Evolutionary conservation across 2,113 vertebrate species (phyloP), one percentile per base, ranked within the genome.

Genomic region (Litocranius walleri): DNA sequence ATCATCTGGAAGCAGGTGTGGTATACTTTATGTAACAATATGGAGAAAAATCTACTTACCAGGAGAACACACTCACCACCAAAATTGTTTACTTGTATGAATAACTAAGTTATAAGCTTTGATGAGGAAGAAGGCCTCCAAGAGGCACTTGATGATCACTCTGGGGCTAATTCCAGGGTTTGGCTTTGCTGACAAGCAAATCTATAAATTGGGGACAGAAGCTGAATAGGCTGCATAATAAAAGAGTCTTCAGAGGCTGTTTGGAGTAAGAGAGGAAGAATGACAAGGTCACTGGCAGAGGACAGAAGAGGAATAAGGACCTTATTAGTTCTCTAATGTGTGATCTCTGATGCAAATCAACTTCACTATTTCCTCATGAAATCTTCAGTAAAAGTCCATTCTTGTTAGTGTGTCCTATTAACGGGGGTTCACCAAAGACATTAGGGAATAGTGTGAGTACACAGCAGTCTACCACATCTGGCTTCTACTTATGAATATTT

Each of bases 341-440:
- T 86, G 61, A 59, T 78, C 56, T 96, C 10, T 40, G n/a, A 29
- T 92, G 11, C 43, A 97, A 85, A 90, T 89, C 54, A 88, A 19
- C 40, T 80, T 88, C 48, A 56, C 62, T 50, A 16, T 80, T 93
- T 94, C 87, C 77, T 92, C 52, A 36, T 88, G 54, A 97, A 97
- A 95, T 71, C 88, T 36, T 90, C 88, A 95, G 67, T 80, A 85
- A 92, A 90, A 45, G 36, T 71, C 29, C 36, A 78, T 40, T 88
- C 50, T 91, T 84, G 6, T 85, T 92, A 61, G 45, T 57, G 43
- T 57, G 56, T 87, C 62, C 84, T 57, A 13, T n/a, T 95, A 81
- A 40, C 30, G 3, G 33, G 57, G 29, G 4, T 78, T 52, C 84
- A 80, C 57, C 82, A 94, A 64, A 90, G 87, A 29, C 61, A 50